Evolutionary conservation across 2,113 vertebrate genomes (phyloP), one percentile per base, ranked within the genome.

Genomic region (Coryphaenoides rupestris): DNA sequence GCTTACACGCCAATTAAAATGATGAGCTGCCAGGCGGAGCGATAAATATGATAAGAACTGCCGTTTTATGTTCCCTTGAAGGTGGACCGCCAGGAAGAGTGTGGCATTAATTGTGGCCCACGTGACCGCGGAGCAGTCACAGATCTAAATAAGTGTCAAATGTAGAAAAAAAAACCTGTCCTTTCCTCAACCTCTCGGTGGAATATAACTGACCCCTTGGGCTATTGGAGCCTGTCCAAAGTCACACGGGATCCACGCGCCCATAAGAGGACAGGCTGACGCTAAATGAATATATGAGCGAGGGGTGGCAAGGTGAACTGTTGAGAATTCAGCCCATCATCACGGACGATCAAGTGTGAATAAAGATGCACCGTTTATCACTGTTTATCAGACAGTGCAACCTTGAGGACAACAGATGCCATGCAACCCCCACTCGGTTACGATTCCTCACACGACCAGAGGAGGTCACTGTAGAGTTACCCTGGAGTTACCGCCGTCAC

Each of bases 401-500:
- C 54, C 61, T 60, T 66, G 45, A 71, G 46, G 19, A 65, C 33
- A 52, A 66, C 58, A 60, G 47, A 58, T 17, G 60, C 26, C 28
- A 63, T 62, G 26, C 40, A 75, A 54, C 52, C 45, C n/a, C 57
- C 56, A 40, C 65, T 19, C 24, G 33, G 33, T 40, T 40, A 40
- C 86, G 76, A 75, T 82, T 16, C 57, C n/a, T n/a, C 69, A 53
- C 69, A 53, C 71, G 70, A 58, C 88, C 88, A 89, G 85, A 73
- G 77, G 88, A 84, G 88, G 88, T 86, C 88, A 88, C 74, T 88
- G 86, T 89, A 69, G 77, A 79, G 76, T 84, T 77, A 65, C 79
- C 75, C 72, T 62, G 67, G 81, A 84, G 79, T n/a, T n/a, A n/a
- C n/a, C n/a, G n/a, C 70, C 63, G 16, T 66, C 40, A 24, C 14